Evolutionary conservation across 2,113 vertebrate genomes (phyloP).

Genomic region (Chaenogobius annularis): DNA sequence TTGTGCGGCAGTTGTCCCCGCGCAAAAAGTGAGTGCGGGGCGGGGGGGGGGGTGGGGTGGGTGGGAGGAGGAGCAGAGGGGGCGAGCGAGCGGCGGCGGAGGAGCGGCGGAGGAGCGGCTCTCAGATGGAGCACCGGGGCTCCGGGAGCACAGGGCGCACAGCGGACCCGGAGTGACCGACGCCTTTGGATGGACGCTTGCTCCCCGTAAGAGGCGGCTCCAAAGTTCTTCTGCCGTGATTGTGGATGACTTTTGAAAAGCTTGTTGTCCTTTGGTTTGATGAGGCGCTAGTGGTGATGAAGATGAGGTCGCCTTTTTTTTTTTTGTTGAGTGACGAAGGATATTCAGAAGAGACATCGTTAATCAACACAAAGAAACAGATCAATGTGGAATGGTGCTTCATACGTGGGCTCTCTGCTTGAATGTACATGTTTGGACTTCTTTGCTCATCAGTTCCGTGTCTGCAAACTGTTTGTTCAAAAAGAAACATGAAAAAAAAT

Average conservation of each 20-base stretch:
- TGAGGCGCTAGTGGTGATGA: constrained; percentile 26
- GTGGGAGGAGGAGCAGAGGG: constrained; percentile 39
- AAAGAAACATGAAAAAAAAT: too few relatives aligned
- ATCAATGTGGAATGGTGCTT: too few relatives aligned
- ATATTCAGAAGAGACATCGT: constrained; percentile 5
- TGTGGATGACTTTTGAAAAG: constrained; percentile 26
- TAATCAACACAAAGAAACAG: not conserved
- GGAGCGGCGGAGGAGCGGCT: constrained; percentile 51
- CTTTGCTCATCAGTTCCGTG: not conserved
- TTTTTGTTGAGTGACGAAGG: constrained; percentile 40
- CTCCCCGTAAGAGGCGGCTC: constrained; percentile 55
- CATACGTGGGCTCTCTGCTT: too few relatives aligned
- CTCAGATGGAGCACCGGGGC: constrained; percentile 67
- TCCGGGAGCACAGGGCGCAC: constrained; percentile 66
- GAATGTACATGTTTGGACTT: not conserved
- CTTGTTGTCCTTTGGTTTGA: constrained; percentile 21
- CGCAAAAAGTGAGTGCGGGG: constrained; percentile 51
- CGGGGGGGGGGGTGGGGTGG: too few relatives aligned
- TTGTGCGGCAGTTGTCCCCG: not conserved
- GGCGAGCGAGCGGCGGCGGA: constrained; percentile 42
- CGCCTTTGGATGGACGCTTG: constrained; percentile 67
- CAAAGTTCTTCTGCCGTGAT: constrained; percentile 41
- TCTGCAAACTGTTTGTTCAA: not conserved
- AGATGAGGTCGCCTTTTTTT: constrained; percentile 37
- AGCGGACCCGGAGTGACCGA: constrained; percentile 66